These are phyloP conservation scores for Lasioglossum pauxillum DNA, from an alignment of 2,888 invertebrate genomes.

Conservation along the genomic window DNA sequence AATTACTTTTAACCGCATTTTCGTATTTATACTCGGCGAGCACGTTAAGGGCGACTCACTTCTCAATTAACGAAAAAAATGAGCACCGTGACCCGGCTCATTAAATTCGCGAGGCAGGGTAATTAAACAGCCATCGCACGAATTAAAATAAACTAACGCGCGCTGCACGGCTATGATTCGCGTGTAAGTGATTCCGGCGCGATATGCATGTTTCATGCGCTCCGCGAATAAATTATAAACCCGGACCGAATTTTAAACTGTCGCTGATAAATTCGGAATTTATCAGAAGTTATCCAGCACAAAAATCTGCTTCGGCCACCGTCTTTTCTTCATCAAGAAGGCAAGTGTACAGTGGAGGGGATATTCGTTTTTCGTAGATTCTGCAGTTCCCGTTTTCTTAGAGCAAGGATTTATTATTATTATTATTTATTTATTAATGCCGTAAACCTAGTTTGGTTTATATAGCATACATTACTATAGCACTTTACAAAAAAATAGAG, in stretches of 20 bases:
- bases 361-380: no score
- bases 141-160: slow-evolving; percentile 10
- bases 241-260: neutral
- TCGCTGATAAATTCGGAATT: neutral
- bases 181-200: neutral
- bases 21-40: neutral
- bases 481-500: no score
- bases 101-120: slow-evolving; percentile 5
- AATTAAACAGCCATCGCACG: slow-evolving; percentile 18
- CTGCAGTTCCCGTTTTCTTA: no score
- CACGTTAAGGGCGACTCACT: neutral
- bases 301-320: neutral
- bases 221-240: slow-evolving; percentile 17
- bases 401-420: no score
- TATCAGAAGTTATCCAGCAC: neutral
- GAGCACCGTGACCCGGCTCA: neutral
- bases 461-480: no score
- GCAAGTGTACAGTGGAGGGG: no score
- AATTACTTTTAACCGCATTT: no score
- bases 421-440: no score
- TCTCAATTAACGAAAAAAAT: neutral
- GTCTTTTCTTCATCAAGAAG: no score
- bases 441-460: no score
- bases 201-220: neutral
- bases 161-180: slow-evolving; percentile 9